Conservation (phyloP, 2,113 vertebrate species). For the Hypomesus transpacificus region DNA sequence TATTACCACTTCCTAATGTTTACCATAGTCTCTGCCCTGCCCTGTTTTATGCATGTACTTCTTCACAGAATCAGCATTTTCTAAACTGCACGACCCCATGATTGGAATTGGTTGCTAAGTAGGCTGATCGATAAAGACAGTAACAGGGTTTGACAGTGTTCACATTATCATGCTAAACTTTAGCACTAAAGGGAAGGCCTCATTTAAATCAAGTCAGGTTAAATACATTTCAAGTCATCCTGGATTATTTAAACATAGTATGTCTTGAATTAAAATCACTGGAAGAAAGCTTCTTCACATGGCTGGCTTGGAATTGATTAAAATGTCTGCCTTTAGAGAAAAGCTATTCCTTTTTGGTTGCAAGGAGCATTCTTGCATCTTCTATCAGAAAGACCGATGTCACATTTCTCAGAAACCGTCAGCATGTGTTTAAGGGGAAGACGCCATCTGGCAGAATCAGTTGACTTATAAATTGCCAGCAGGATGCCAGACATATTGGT, state of each 20-base stretch:
- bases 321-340: too few species aligned
- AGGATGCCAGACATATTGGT: conserved; percentile 3
- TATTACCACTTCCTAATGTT: not conserved
- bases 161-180: not conserved
- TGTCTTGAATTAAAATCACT: too few species aligned
- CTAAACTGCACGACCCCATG: not conserved
- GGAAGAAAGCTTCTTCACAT: too few species aligned
- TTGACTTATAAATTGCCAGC: not conserved
- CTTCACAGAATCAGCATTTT: conserved; percentile 9
- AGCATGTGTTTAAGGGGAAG: not conserved
- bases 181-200: not conserved
- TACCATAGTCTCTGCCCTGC: not conserved
- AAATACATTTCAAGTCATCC: not conserved
- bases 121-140: not conserved
- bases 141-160: not conserved
- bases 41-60: not conserved
- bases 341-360: not conserved
- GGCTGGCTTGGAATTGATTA: too few species aligned
- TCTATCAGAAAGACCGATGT: not conserved
- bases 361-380: not conserved
- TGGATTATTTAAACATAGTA: not conserved
- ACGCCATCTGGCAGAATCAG: not conserved
- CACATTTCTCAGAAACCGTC: not conserved
- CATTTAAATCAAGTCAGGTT: not conserved
- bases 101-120: conserved; percentile 7